Percentiles rank a stretch among this genome's conserved stretches.
Conservation (phyloP, 2,113 vertebrate species). For the Oncorhynchus keta region DNA sequence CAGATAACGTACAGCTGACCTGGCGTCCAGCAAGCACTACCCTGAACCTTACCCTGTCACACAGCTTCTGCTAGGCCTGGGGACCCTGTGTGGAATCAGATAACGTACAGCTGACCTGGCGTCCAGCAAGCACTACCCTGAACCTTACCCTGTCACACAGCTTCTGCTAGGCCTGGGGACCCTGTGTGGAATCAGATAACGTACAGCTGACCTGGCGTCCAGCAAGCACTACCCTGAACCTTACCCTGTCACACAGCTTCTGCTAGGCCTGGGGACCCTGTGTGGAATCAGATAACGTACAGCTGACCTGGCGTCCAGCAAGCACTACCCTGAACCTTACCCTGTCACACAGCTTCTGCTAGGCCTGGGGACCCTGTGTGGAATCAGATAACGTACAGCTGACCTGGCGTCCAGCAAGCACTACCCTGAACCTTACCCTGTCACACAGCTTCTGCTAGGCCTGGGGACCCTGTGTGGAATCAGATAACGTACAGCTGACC, state of each 20-base stretch:
- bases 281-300: slow-evolving; percentile 47
- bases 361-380: slow-evolving; percentile 12
- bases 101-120: slow-evolving; percentile 62
- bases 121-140: slow-evolving; percentile 16
- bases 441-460: background rate
- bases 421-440: background rate
- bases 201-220: slow-evolving; percentile 62
- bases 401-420: slow-evolving; percentile 51
- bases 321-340: background rate
- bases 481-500: slow-evolving; percentile 56
- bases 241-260: background rate
- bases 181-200: slow-evolving; percentile 37
- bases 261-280: slow-evolving; percentile 5
- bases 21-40: slow-evolving; percentile 43
- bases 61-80: slow-evolving; percentile 1
- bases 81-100: slow-evolving; percentile 27
- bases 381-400: slow-evolving; percentile 54
- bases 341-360: background rate
- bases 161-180: slow-evolving; percentile 5
- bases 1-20: slow-evolving; percentile 56
- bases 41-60: background rate
- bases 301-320: slow-evolving; percentile 57
- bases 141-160: background rate
- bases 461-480: slow-evolving; percentile 17
- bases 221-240: background rate